Conservation (phyloP, 92 coral and sea anemone species). For the Siderastrea siderea region DNA sequence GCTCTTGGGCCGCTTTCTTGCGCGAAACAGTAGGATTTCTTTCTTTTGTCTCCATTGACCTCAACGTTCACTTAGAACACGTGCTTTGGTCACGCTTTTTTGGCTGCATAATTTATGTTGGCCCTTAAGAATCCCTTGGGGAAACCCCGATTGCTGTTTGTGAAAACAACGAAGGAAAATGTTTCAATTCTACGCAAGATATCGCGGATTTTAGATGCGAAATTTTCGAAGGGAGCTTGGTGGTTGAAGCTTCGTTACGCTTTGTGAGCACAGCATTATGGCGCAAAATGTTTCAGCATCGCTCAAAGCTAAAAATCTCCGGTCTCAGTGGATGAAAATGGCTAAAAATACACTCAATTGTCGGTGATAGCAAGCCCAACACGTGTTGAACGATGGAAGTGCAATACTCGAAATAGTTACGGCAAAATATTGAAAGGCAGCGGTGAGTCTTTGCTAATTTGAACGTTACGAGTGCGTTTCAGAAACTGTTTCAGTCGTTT, state of each 20-base stretch:
- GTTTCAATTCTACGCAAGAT: background rate
- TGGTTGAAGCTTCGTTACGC: slow-evolving; percentile 19
- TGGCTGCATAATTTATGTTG: no score
- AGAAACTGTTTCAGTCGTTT: slow-evolving; percentile 12
- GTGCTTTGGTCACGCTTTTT: no score
- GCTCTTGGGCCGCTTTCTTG: slow-evolving; percentile 22
- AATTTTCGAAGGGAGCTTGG: slow-evolving; percentile 1
- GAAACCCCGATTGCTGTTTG: slow-evolving; percentile 16
- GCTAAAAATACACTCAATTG: background rate
- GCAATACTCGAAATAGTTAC: no score
- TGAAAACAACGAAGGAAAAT: background rate
- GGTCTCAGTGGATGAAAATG: slow-evolving; percentile 14
- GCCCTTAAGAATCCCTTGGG: slow-evolving; percentile 26
- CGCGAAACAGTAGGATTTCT: slow-evolving; percentile 8
- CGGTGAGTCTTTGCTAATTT: slow-evolving; percentile 23
- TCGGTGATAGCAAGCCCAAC: slow-evolving; percentile 1
- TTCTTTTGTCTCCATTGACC: slow-evolving; percentile 9
- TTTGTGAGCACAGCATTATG: slow-evolving; percentile 21
- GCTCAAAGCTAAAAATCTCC: slow-evolving; percentile 20
- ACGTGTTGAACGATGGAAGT: no score
- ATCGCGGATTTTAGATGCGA: background rate
- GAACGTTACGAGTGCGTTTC: slow-evolving; percentile 17
- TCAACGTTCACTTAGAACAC: background rate
- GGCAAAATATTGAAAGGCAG: slow-evolving; percentile 8
- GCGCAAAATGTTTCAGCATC: slow-evolving; percentile 31